Evolutionary conservation across 2,113 vertebrate genomes (phyloP).

Genomic region (Sebastes schlegelii): DNA sequence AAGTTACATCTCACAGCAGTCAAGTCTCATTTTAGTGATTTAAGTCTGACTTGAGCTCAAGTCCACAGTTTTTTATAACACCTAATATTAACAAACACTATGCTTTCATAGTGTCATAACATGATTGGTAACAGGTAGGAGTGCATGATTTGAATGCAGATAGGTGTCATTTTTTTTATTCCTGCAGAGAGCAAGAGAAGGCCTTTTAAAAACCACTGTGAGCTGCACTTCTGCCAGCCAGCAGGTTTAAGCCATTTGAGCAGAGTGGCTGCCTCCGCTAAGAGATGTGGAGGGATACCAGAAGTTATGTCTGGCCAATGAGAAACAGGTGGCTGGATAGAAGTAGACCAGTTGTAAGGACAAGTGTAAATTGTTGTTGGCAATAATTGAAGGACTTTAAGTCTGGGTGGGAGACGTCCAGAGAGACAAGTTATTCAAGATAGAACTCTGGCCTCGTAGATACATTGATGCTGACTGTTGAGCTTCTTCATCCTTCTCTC

Average conservation of each 20-base stretch:
- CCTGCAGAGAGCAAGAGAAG: constrained; percentile 36
- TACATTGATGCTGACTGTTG: constrained; percentile 3
- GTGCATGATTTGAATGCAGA: constrained; percentile 13
- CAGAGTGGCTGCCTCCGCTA: constrained; percentile 43
- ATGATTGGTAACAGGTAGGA: constrained; percentile 5
- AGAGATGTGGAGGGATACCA: constrained; percentile 65
- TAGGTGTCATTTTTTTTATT: constrained; percentile 25
- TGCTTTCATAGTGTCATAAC: background rate
- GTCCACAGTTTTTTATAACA: constrained; percentile 1
- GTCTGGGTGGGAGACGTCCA: constrained; percentile 25
- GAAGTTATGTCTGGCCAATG: constrained; percentile 61
- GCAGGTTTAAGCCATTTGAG: constrained; percentile 42
- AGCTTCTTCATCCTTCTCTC: constrained; percentile 15
- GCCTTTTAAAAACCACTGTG: constrained; percentile 43
- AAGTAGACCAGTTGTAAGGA: constrained; percentile 65
- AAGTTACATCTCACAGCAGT: background rate
- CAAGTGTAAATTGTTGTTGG: constrained; percentile 63
- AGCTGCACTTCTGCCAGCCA: constrained; percentile 47
- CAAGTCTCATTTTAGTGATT: background rate
- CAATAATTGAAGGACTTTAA: constrained; percentile 43
- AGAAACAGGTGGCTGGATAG: constrained; percentile 73
- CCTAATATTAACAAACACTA: background rate
- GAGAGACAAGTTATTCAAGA: constrained; percentile 18
- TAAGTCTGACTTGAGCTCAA: background rate
- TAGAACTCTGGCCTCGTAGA: background rate